Base-by-base conservation (phyloP, 2,797 vertebrate species). In the Poecile montanus region DNA sequence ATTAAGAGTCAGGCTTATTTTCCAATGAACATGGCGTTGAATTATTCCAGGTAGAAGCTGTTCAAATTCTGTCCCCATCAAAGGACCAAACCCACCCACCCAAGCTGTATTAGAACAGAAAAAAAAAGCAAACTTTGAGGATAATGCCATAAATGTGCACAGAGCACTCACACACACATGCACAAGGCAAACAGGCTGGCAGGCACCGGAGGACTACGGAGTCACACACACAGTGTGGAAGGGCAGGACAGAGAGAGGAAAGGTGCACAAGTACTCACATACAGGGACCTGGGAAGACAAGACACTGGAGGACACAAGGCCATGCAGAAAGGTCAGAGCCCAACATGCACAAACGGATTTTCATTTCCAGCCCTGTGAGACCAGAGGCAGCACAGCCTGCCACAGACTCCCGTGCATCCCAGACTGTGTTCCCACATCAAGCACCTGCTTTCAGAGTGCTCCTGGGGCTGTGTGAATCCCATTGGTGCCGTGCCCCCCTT, bases 41-140 rank as follows among this genome's bases (percentile, higher is more conserved):
- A 93, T 89, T 90, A 88, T 85, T 95, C 89, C 84, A 89, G 34
- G 89, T 58, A 89, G 88, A 91, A 93, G 92, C 70, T 90, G 86
- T 90, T 94, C 53, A 63, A 86, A 76, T 79, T 87, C 50, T 11
- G 6, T 79, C 54, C 92, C 78, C 79, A 9, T 73, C 78, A 60
- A 80, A 92, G 80, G 82, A 92, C 44, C 62, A 85, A 91, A 83
- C 75, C 90, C 68, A 88, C 91, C 96, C 54, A 61, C 83, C 79
- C 77, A 67, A 62, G 40, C 76, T 85, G 71, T 81, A 79, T 67
- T 70, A 87, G 85, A 93, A 91, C 32, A 85, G 50, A 50, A 75
- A 94, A 57, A 44, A 89, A 74, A 26, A 72, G 80, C 89, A 93
- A 72, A 92, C 61, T 74, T 91, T 4, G 50, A 96, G 79, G 80